Conservation (phyloP, 2,888 invertebrate species). For the Nysson spinosus region DNA sequence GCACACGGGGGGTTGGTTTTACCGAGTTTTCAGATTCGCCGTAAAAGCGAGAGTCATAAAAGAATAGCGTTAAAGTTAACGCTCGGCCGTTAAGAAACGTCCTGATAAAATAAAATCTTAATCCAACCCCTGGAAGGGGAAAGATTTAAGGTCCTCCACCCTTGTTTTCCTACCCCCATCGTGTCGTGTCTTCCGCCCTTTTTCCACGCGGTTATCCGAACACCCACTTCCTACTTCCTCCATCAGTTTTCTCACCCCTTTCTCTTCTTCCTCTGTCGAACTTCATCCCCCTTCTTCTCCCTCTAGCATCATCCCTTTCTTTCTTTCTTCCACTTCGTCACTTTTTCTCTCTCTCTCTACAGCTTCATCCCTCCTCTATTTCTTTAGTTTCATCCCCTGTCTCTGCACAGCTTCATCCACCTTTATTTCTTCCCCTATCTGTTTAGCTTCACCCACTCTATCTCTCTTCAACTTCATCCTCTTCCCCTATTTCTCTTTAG, state of each 20-base stretch:
- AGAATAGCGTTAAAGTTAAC: conserved; percentile 68
- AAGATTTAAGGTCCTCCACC: conserved; percentile 62
- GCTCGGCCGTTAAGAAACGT: conserved; percentile 62
- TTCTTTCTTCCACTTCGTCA: not conserved
- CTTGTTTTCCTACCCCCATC: conserved; percentile 43
- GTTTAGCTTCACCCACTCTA: not conserved
- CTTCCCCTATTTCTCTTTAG: not conserved
- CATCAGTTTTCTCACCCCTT: no score
- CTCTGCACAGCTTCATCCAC: no score
- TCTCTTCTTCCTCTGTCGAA: not conserved
- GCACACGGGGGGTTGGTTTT: no score
- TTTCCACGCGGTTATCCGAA: conserved; percentile 4
- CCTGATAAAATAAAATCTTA: conserved; percentile 72
- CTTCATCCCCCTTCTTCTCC: not conserved
- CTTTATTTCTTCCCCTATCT: conserved; percentile 1
- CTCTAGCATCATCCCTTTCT: not conserved
- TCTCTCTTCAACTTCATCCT: not conserved
- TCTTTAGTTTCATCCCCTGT: not conserved
- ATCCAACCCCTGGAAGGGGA: conserved; percentile 51
- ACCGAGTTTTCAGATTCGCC: conserved; percentile 58
- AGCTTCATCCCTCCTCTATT: not conserved
- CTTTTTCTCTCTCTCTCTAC: not conserved
- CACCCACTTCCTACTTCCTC: not conserved
- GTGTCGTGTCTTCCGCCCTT: conserved; percentile 4
- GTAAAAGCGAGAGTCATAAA: conserved; percentile 62